A percentile compares a stretch with the other conserved stretches of the same genome.
Conservation (phyloP, 2,888 invertebrate species). For the Xestia xanthographa region DNA sequence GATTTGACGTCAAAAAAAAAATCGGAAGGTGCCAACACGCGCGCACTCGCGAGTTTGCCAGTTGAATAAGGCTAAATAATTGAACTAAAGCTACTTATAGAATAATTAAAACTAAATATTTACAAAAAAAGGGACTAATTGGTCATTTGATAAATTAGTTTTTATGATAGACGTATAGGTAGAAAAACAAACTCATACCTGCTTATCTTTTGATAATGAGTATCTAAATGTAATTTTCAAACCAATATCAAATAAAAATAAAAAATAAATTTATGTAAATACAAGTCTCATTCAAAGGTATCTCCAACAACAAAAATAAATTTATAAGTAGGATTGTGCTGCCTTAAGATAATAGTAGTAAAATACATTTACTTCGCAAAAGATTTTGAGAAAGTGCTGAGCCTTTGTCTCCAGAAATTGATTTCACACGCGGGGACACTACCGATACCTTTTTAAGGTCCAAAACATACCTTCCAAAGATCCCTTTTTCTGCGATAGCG, state of each 20-base stretch:
- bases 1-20: too few species aligned
- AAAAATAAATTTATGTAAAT: not conserved
- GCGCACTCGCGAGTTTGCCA: too few species aligned
- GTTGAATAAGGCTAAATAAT: too few species aligned
- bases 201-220: too few species aligned
- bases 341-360: not conserved
- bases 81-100: too few species aligned
- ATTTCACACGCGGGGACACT: constrained; percentile 33
- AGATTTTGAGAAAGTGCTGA: constrained; percentile 22
- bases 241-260: too few species aligned
- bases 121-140: too few species aligned
- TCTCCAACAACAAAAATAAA: not conserved
- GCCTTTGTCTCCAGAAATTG: constrained; percentile 46
- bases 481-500: not conserved
- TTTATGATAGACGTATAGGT: too few species aligned
- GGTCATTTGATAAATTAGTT: too few species aligned
- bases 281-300: not conserved
- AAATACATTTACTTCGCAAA: not conserved
- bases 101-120: too few species aligned
- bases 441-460: constrained; percentile 17
- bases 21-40: too few species aligned
- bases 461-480: not conserved
- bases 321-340: not conserved
- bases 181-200: too few species aligned
- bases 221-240: not conserved